Base-by-base conservation (phyloP, 2,113 vertebrate genomes). In the Cebus imitator region DNA sequence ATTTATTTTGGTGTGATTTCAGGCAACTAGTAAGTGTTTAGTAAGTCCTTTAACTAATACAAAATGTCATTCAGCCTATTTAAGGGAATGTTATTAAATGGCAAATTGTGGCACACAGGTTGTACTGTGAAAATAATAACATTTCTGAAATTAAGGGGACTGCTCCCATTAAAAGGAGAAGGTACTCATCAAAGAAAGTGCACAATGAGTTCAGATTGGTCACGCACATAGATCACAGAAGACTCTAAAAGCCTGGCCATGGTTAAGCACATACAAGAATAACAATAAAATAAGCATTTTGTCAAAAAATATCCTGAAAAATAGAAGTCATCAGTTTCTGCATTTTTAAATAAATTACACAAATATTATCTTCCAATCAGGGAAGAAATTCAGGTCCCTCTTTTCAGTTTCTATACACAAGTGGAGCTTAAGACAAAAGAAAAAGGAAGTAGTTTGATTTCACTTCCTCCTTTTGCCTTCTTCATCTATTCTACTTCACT, bases 1-100 rank as follows among this genome's bases (percentile, higher is more conserved):
- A 94, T 95, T 90, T 78, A 94, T 94, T 90, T 92, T 80, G 45
- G n/a, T 40, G 18, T 68, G 17, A 79, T 93, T 82, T 96, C 23
- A 87, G 83, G 45, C n/a, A 96, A 72, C 52, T 5, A 93, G 18
- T 37, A 72, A 23, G 7, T 94, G 8, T 80, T 91, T 94, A 94
- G 76, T 93, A 96, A 97, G 50, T 25, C 37, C n/a, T 84, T 80
- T 93, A 92, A 80, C 50, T 93, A 96, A 78, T 66, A 90, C 1
- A 76, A 95, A 96, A 79, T 85, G 32, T 84, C 72, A 21, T 35
- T 48, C 43, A 45, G 16, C 18, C 18, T 92, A 87, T 43, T 92
- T 37, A 93, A 57, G 45, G 55, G 55, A 92, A 72, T 66, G 16
- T 76, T 35, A 90, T 94, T 92, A 96, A 95, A 84, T 90, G 64